These are phyloP conservation scores for Pteromalus puparum DNA, from an alignment of 1,140 invertebrate genomes.

Conservation along the genomic window DNA sequence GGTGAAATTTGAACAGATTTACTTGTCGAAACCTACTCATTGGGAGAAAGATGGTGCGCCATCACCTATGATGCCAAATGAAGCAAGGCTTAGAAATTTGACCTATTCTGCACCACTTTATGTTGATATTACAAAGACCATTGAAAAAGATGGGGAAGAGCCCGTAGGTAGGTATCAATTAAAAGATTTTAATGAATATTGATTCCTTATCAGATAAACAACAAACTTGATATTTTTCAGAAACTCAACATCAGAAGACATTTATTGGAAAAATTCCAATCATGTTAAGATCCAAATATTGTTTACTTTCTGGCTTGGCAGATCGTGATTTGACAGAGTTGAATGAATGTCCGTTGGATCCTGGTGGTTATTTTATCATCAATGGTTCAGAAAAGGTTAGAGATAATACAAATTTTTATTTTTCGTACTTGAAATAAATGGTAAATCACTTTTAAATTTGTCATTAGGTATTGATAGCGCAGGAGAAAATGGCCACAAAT, in stretches of 20 bases:
- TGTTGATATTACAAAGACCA: conserved; percentile 98
- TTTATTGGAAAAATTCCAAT: conserved; percentile 99
- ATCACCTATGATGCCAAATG: conserved; percentile 99
- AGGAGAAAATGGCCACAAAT: conserved; percentile 99
- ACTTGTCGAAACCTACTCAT: conserved; percentile 98
- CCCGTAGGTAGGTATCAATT: conserved; percentile 81
- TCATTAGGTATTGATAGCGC: conserved; percentile 86
- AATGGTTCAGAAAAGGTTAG: conserved; percentile 96
- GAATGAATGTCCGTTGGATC: conserved; percentile 99
- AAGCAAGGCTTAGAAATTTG: conserved; percentile 90
- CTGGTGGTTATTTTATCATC: conserved; percentile 97
- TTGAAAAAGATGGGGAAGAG: conserved; percentile 67
- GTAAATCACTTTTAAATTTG: conserved; percentile 23
- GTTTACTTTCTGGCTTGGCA: conserved; percentile 91
- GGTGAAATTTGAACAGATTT: conserved; percentile 99
- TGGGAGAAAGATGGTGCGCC: conserved; percentile 99
- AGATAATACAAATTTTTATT: conserved; percentile 17
- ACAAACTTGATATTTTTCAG: conserved; percentile 75
- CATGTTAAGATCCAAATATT: conserved; percentile 98
- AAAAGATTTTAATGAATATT: conserved; percentile 71
- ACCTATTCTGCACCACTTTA: conserved; percentile 98
- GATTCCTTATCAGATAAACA: conserved; percentile 76
- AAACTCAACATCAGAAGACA: conserved; percentile 85
- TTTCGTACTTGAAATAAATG: not conserved
- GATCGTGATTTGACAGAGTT: conserved; percentile 99